Evolutionary conservation across 2,888 invertebrate species (phyloP).

Genomic region (Oxytorus armatus): DNA sequence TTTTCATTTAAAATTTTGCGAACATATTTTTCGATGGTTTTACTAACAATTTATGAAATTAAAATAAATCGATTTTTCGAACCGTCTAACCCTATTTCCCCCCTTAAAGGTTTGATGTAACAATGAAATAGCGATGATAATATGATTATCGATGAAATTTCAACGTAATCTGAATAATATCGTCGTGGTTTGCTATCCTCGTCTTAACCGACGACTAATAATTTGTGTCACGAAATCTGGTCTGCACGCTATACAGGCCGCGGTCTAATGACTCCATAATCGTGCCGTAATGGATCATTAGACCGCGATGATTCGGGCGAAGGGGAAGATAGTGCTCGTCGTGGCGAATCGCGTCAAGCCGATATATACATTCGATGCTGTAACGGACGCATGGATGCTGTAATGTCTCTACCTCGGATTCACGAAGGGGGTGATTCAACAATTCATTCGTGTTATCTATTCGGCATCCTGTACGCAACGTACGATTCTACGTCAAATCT

Average conservation of each 20-base stretch:
- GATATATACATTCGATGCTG: slow-evolving; percentile 36
- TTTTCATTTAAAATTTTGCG: no score
- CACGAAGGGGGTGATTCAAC: no score
- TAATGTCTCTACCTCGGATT: no score
- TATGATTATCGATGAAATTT: slow-evolving; percentile 4
- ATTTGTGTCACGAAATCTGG: slow-evolving; percentile 40
- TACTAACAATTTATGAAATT: no score
- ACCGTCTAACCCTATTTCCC: no score
- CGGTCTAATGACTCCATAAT: slow-evolving; percentile 46
- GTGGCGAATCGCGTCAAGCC: slow-evolving; percentile 39
- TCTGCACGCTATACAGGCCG: neutral
- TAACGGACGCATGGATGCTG: slow-evolving; percentile 49
- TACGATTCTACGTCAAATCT: slow-evolving; percentile 47
- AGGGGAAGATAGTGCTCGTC: slow-evolving; percentile 63
- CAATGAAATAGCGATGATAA: no score
- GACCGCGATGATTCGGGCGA: slow-evolving; percentile 18
- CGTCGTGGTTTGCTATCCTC: slow-evolving; percentile 7
- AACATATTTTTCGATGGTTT: no score
- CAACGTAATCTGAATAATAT: slow-evolving; percentile 22
- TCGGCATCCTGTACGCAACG: slow-evolving; percentile 32
- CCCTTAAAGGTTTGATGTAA: no score
- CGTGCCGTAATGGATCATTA: slow-evolving; percentile 66
- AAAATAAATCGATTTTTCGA: no score
- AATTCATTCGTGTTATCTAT: slow-evolving; percentile 72
- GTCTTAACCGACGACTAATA: slow-evolving; percentile 19